These are phyloP conservation scores for Sminthurides aquaticus DNA, from an alignment of 2,888 invertebrate genomes.

Conservation along the genomic window DNA sequence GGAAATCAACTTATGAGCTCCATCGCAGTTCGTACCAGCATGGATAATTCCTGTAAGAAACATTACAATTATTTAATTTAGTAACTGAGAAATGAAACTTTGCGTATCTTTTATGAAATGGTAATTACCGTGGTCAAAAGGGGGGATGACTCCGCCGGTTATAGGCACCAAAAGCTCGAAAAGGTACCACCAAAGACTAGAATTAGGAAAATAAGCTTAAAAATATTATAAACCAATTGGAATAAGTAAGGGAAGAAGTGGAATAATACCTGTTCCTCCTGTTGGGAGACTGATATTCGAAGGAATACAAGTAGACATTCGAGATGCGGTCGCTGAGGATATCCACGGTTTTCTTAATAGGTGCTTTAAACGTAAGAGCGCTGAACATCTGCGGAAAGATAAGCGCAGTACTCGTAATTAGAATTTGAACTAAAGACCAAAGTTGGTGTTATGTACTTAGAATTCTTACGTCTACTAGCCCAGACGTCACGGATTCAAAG, in stretches of 20 bases:
- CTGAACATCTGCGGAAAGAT: constrained; percentile 26
- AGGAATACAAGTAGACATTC: constrained; percentile 35
- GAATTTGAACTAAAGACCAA: background rate
- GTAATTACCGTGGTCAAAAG: constrained; percentile 24
- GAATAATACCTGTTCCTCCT: constrained; percentile 22
- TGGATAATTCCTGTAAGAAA: constrained; percentile 24
- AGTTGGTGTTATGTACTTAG: too few species aligned
- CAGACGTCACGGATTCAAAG: background rate
- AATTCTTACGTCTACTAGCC: constrained; percentile 7
- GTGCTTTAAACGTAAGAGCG: constrained; percentile 34
- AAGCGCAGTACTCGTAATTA: background rate
- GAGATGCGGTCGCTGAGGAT: constrained; percentile 27
- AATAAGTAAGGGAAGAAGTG: too few species aligned
- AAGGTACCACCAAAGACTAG: constrained; percentile 18
- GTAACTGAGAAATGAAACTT: too few species aligned
- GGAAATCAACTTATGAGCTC: too few species aligned
- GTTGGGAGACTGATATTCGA: constrained; percentile 27
- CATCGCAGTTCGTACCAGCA: constrained; percentile 22
- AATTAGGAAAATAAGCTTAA: too few species aligned
- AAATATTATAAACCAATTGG: too few species aligned
- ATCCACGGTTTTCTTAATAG: constrained; percentile 31
- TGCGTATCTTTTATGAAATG: too few species aligned
- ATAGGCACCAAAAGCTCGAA: constrained; percentile 16
- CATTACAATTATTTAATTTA: too few species aligned
- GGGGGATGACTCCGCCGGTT: constrained; percentile 23